phyloP scores from a whole-genome alignment of 2,797 vertebrate species.

The Tinamus major region DNA sequence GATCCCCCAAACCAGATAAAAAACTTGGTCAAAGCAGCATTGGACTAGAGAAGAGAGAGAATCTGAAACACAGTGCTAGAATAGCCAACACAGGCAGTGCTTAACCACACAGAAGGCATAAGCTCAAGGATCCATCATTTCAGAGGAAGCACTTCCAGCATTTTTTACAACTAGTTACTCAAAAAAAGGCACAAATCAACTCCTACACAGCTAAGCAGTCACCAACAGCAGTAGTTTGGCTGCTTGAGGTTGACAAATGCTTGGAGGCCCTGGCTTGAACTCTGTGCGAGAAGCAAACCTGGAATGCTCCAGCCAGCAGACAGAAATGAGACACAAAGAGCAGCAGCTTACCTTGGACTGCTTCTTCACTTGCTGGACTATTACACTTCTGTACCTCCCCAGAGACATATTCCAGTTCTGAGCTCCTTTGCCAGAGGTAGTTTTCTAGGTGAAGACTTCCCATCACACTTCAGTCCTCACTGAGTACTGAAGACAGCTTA shows the following conservation, averaged over 20 bases:
- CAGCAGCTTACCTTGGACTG: background rate
- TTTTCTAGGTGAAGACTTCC: background rate
- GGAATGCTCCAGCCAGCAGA: background rate
- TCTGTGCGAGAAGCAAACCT: background rate
- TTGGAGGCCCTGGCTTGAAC: background rate
- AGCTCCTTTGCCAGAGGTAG: background rate
- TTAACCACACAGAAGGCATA: background rate
- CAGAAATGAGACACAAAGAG: background rate
- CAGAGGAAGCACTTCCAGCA: background rate
- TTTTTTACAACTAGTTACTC: background rate
- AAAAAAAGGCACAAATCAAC: background rate
- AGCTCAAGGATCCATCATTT: background rate
- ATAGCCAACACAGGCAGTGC: background rate
- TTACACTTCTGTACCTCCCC: background rate
- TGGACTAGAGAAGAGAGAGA: background rate
- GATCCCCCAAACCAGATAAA: background rate
- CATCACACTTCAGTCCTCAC: background rate
- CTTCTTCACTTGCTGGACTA: background rate
- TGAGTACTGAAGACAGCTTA: background rate
- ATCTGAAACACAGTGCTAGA: background rate
- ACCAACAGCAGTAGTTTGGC: background rate
- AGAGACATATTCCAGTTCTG: fast-evolving
- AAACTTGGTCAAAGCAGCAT: background rate
- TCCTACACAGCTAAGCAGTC: background rate
- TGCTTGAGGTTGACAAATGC: background rate